Percentiles rank a stretch among this genome's conserved stretches.
These are phyloP conservation scores for Torymus auratus DNA, from an alignment of 2,888 invertebrate genomes.

Conservation along the genomic window DNA sequence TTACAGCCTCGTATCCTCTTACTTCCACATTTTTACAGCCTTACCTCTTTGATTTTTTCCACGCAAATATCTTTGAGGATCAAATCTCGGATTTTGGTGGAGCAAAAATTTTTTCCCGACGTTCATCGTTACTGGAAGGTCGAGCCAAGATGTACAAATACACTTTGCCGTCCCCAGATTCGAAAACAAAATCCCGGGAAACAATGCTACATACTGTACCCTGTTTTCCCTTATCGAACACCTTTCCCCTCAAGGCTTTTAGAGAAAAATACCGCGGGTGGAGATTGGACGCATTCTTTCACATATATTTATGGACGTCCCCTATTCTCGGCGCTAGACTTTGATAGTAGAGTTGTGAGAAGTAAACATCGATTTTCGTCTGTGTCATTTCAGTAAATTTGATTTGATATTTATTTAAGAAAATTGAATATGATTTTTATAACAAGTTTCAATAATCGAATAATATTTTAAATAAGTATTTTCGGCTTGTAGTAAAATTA, in stretches of 20 bases:
- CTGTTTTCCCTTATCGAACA: constrained; percentile 42
- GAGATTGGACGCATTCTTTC: constrained; percentile 34
- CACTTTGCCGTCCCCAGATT: constrained; percentile 26
- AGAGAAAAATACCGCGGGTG: constrained; percentile 24
- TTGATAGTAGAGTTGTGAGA: constrained; percentile 2
- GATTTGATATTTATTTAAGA: too few species aligned
- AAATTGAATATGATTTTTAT: neutral
- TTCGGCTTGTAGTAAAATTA: neutral
- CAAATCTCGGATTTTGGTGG: constrained; percentile 1
- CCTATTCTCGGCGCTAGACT: neutral
- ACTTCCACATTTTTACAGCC: constrained; percentile 17
- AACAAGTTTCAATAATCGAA: neutral
- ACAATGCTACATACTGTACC: constrained; percentile 5
- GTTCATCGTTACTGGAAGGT: constrained; percentile 11
- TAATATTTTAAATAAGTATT: neutral
- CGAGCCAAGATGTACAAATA: constrained; percentile 34
- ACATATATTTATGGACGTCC: neutral
- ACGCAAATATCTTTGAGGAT: neutral
- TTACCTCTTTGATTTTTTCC: constrained; percentile 27
- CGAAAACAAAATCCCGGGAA: constrained; percentile 42
- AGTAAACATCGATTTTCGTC: neutral
- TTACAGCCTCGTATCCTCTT: neutral
- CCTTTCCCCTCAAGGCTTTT: constrained; percentile 22
- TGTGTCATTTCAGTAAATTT: neutral
- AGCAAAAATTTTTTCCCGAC: constrained; percentile 14